Conservation (phyloP, 2,797 vertebrate species). For the Megaceryle alcyon region DNA sequence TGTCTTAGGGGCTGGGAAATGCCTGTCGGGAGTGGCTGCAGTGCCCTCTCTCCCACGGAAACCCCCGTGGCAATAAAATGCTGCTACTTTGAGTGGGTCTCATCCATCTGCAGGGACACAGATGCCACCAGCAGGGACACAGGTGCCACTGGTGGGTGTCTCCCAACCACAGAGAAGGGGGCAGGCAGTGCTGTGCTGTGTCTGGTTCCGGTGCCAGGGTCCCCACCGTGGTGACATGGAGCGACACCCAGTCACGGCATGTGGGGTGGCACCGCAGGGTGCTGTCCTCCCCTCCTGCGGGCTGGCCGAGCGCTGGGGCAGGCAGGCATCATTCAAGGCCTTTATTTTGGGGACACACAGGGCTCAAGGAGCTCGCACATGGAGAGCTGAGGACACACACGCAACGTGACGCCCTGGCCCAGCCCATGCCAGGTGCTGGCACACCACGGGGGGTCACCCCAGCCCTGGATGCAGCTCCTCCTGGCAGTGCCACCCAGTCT, state of each 20-base stretch:
- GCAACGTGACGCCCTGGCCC: fast-evolving
- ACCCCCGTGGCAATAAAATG: not conserved
- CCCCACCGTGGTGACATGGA: fast-evolving
- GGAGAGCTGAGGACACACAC: not conserved
- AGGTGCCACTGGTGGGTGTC: not conserved
- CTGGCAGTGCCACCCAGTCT: fast-evolving
- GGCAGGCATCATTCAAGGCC: not conserved
- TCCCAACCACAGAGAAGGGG: fast-evolving
- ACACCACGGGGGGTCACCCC: fast-evolving
- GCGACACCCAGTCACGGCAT: fast-evolving
- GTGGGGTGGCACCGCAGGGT: fast-evolving
- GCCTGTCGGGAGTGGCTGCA: fast-evolving
- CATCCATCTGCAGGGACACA: fast-evolving
- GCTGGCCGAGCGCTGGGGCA: fast-evolving
- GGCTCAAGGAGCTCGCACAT: not conserved
- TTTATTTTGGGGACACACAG: constrained; percentile 32
- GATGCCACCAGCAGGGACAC: fast-evolving
- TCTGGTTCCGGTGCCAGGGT: fast-evolving
- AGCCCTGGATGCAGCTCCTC: not conserved
- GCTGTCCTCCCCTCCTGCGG: not conserved
- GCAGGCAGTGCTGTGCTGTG: not conserved
- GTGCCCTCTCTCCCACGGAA: not conserved
- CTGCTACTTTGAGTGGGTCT: not conserved
- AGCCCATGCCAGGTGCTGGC: fast-evolving
- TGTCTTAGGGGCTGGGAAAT: not conserved